phyloP scores from a whole-genome alignment of 1,140 invertebrate genomes.

The Venustaconcha ellipsiformis region DNA sequence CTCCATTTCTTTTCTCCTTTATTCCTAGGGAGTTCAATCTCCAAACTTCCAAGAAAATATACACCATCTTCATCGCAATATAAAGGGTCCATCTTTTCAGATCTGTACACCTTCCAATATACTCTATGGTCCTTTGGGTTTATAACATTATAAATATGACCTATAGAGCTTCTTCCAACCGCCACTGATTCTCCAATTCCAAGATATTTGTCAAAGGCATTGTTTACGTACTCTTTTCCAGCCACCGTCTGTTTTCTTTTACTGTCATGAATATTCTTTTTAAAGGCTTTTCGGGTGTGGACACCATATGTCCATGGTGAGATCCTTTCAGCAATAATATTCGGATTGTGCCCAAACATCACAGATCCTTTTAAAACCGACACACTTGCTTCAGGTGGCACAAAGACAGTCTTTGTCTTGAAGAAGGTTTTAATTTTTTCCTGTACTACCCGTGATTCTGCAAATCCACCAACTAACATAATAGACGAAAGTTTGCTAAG shows the following conservation, averaged over 20 bases:
- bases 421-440: neutral
- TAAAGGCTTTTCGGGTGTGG: conserved; percentile 5
- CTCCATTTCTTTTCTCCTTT: too few relatives aligned
- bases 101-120: too few relatives aligned
- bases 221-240: conserved; percentile 8
- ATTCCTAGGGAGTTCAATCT: too few relatives aligned
- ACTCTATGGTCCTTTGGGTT: too few relatives aligned
- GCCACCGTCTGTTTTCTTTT: neutral
- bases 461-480: conserved; percentile 17
- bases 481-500: neutral
- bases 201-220: conserved; percentile 14
- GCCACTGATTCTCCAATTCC: conserved; percentile 10
- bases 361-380: conserved; percentile 21
- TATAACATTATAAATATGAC: too few relatives aligned
- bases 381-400: conserved; percentile 6
- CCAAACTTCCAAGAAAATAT: too few relatives aligned
- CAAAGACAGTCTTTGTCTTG: neutral
- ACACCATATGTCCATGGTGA: conserved; percentile 24
- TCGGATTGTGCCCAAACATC: conserved; percentile 21
- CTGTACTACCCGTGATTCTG: conserved; percentile 4
- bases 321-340: conserved; percentile 17
- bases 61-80: too few relatives aligned
- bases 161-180: neutral
- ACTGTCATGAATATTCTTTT: neutral
- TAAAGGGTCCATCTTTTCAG: too few relatives aligned